Evolutionary conservation across 2,888 invertebrate species (phyloP).

Genomic region (Cinara cedri): DNA sequence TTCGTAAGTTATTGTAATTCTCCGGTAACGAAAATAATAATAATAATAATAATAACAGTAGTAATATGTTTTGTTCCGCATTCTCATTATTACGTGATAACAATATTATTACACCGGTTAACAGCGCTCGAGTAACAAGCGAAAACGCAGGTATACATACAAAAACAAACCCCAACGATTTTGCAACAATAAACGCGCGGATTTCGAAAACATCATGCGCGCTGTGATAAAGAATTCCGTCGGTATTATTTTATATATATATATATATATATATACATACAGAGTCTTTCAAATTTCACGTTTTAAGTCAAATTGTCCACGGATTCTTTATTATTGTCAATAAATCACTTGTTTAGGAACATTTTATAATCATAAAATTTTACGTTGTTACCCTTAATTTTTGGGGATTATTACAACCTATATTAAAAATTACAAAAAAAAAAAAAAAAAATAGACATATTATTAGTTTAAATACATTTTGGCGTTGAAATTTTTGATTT

Average conservation of each 20-base stretch:
- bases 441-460: no score
- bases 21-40: slow-evolving; percentile 6
- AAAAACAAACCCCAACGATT: slow-evolving; percentile 21
- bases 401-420: no score
- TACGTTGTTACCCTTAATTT: no score
- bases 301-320: no score
- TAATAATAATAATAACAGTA: neutral
- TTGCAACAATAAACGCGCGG: neutral
- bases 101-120: slow-evolving; percentile 26
- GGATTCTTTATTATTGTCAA: no score
- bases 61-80: slow-evolving; percentile 39
- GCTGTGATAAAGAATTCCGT: slow-evolving; percentile 2
- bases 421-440: no score
- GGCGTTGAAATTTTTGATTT: no score
- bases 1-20: slow-evolving; percentile 1
- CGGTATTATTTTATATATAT: slow-evolving; percentile 9
- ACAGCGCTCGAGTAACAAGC: slow-evolving; percentile 31
- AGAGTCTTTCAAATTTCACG: no score
- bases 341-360: no score
- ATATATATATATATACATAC: no score
- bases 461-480: no score
- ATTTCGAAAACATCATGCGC: slow-evolving; percentile 30
- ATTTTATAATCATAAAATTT: no score
- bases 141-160: neutral
- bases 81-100: slow-evolving; percentile 12